These are phyloP conservation scores for Dipodomys merriami DNA, from an alignment of 2,113 vertebrate genomes.

Conservation along the genomic window DNA sequence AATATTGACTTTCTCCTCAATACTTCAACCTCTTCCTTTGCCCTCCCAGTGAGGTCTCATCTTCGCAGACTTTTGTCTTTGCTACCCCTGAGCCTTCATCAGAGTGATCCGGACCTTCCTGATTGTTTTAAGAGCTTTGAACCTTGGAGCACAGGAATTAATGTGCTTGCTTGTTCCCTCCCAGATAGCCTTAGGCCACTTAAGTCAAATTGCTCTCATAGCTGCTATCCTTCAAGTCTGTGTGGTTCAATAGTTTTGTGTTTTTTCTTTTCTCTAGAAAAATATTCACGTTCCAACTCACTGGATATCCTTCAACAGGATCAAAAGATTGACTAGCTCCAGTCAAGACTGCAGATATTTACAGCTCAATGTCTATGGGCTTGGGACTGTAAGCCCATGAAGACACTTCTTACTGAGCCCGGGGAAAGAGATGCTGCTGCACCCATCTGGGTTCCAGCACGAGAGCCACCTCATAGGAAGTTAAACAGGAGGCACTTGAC, in stretches of 20 bases:
- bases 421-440: not conserved
- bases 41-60: not conserved
- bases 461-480: not conserved
- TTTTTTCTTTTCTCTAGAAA: not conserved
- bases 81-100: not conserved
- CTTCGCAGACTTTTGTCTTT: not conserved
- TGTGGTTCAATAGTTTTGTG: not conserved
- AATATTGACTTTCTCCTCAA: not conserved
- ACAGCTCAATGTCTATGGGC: not conserved
- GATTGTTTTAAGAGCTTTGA: not conserved
- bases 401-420: not conserved
- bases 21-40: not conserved
- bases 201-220: not conserved
- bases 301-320: not conserved
- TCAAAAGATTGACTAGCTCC: not conserved
- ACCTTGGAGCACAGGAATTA: not conserved
- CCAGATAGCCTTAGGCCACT: not conserved
- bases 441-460: not conserved
- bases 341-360: constrained; percentile 19
- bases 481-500: not conserved
- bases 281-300: not conserved
- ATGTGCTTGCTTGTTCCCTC: not conserved
- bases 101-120: not conserved
- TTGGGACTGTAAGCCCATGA: not conserved
- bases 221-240: not conserved